Base-by-base conservation (phyloP, 53 echinoderm and acorn worm species). In the Paracentrotus lividus region DNA sequence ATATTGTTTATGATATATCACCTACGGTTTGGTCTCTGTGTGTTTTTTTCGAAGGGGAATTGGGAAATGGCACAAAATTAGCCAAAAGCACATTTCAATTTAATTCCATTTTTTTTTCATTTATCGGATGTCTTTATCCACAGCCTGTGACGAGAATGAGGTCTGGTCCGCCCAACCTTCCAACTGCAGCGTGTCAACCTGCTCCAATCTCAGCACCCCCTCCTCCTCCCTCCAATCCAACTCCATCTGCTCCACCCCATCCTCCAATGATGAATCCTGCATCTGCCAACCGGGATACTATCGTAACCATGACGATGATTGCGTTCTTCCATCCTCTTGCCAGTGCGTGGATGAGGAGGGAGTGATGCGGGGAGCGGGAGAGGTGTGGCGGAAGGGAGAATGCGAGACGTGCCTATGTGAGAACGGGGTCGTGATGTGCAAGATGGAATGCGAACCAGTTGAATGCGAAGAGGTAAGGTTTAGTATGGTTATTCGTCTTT, bases 321-420 rank as follows among this genome's bases (percentile, higher is more conserved):
- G 97, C 26, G 93, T 97, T 23, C 88, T 88, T 5, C 96, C 96
- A 43, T 69, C 69, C 14, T 92, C 95, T 69, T 97, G 97, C 75
- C 95, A 96, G 45, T 97, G 97, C 68, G 32, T 93, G 69, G 97
- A 96, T 77, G 94, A 95, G 9, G 91, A 90, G 57, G 95, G 97
- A 16, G 85, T 77, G 40, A 49, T 86, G 38, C 57, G 95, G 68
- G 57, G 76, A 12, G 90, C 93, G 5, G 94, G 94, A 13, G 95
- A 95, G 44, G 76, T 76, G 26, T 96, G 96, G 95, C 55, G 29
- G 53, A 58, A 88, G 42, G 96, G 96, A 26, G 40, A 93, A 23
- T 97, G 97, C 91, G 92, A 90, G 65, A 93, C 76, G 2, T 97
- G 97, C 84, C 20, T 56, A 1, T 97, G 97, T 49, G 81, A 86